These are phyloP conservation scores for Chinchilla lanigera DNA, from an alignment of 2,113 vertebrate genomes.

Conservation along the genomic window DNA sequence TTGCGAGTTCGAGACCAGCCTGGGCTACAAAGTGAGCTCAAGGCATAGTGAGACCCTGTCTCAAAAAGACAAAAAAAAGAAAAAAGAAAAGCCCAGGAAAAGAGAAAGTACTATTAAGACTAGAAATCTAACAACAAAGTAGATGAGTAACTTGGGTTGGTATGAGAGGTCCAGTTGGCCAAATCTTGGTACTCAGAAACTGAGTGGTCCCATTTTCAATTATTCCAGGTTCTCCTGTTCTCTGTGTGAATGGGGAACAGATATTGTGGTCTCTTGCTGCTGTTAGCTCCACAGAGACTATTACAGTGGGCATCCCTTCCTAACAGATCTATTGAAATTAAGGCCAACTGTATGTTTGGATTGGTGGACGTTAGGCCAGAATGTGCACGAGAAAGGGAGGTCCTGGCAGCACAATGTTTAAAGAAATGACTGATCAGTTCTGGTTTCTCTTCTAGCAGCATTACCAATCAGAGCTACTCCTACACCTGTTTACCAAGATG, in stretches of 20 bases:
- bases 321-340: neutral
- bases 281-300: neutral
- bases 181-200: neutral
- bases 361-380: neutral
- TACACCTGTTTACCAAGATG: neutral
- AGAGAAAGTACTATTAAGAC: neutral
- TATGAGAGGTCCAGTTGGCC: neutral
- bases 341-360: neutral
- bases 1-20: no score
- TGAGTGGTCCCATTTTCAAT: neutral
- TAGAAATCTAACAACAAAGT: neutral
- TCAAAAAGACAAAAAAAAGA: no score
- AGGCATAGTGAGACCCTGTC: no score
- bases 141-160: neutral
- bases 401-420: neutral
- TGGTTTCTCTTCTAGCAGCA: neutral
- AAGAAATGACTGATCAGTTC: neutral
- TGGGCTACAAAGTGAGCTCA: no score
- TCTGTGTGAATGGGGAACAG: neutral
- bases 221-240: neutral
- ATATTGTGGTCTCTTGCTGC: neutral
- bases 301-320: neutral
- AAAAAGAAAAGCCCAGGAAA: neutral
- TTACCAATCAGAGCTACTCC: neutral
- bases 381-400: neutral